Evolutionary conservation across 2,113 vertebrate genomes (phyloP), one percentile per base, ranked within the genome.

Genomic region (Cardinalis cardinalis): DNA sequence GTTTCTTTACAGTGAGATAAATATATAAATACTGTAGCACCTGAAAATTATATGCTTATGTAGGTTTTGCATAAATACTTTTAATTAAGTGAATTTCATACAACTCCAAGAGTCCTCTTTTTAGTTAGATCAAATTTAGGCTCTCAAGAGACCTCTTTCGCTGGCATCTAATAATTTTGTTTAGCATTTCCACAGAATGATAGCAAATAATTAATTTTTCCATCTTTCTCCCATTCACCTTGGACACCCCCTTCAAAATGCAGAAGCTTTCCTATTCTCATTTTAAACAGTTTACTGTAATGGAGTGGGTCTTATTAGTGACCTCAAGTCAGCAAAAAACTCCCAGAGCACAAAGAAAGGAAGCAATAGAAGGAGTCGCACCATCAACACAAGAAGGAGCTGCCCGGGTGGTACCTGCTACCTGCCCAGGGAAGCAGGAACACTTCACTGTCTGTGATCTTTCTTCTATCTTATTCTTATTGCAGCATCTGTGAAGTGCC

Each of bases 401-500:
- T 19, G 99, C 99, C 77, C 98, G 96, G 20, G 99, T 99, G 87
- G 99, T 99, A 94, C 99, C 99, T 21, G 99, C 99, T 96, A 99
- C 99, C 97, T 99, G 99, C 66, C 99, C 99, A 0, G 99, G 99
- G 84, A 99, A 99, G 96, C 99, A 99, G 97, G 99, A 99, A 89
- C 99, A 99, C 98, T 99, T 99, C 92, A 99, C 99, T 0, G 99
- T 99, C 96, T 99, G 99, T 40, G 99, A 99, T 40, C 99, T 97
- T 89, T 99, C 99, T 97, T 99, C 99, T 95, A 99, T 99, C 97
- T 99, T 99, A 98, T 99, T 99, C 98, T 99, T 99, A 96, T 99
- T 99, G 97, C 99, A 99, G 98, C 99, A 99, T 96, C 99, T 98
- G 95, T 99, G 99, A 90, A 99, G 94, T 2, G 99, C 99, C 97